A percentile compares a stretch with the other conserved stretches of the same genome.
Evolutionary conservation across 2,888 invertebrate genomes (phyloP).

Genomic region (Celastrina argiolus): DNA sequence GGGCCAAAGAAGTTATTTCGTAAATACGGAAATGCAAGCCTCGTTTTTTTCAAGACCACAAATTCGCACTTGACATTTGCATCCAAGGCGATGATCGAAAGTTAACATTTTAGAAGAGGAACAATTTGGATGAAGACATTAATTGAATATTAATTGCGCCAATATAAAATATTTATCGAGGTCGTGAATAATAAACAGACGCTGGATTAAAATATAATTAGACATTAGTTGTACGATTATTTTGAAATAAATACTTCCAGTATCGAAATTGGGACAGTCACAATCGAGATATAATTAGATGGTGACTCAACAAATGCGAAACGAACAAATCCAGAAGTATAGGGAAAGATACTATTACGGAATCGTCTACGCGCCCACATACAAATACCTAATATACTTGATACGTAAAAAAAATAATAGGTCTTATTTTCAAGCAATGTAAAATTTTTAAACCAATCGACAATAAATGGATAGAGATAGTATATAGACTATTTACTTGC

Average conservation of each 20-base stretch:
- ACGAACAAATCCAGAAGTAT: slow-evolving; percentile 54
- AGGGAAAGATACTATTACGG: slow-evolving; percentile 61
- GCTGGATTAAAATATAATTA: neutral
- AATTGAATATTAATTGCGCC: neutral
- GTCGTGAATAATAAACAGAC: slow-evolving; percentile 24
- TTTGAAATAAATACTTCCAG: slow-evolving; percentile 26
- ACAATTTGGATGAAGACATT: slow-evolving; percentile 1
- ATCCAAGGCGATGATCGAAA: slow-evolving; percentile 8
- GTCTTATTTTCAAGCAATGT: neutral
- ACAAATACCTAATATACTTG: slow-evolving; percentile 37
- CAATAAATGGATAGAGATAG: too few species aligned
- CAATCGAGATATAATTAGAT: slow-evolving; percentile 63
- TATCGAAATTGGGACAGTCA: slow-evolving; percentile 56
- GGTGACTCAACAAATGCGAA: slow-evolving; percentile 60
- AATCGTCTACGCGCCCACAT: slow-evolving; percentile 48
- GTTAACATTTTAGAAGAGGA: neutral
- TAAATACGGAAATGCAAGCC: slow-evolving; percentile 6
- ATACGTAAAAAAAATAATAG: neutral
- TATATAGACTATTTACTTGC: too few species aligned
- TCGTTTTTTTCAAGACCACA: neutral
- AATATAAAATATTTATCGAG: slow-evolving; percentile 26
- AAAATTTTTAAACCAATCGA: neutral
- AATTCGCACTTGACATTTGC: slow-evolving; percentile 16
- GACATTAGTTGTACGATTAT: neutral
- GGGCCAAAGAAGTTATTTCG: slow-evolving; percentile 4